Evolutionary conservation across 2,113 vertebrate genomes (phyloP).

Genomic region (Eretmochelys imbricata): DNA sequence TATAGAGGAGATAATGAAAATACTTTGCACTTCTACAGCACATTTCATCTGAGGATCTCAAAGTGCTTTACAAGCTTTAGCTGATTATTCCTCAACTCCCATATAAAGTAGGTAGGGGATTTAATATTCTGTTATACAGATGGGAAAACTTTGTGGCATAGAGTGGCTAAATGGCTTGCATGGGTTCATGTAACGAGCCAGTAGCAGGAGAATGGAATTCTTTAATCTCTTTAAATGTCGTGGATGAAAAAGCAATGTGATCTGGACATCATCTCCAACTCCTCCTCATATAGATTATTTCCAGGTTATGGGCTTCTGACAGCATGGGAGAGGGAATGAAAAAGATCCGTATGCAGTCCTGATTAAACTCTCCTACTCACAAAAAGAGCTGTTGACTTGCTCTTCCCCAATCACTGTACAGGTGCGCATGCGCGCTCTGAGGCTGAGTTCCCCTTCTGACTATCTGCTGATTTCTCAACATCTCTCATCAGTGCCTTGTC

Average conservation of each 20-base stretch:
- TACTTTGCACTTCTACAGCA: background rate
- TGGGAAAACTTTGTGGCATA: background rate
- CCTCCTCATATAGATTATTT: no score
- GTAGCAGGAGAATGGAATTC: background rate
- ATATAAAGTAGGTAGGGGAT: background rate
- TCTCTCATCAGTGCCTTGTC: no score
- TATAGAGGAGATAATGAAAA: background rate
- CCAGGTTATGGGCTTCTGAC: no score
- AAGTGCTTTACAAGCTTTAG: background rate
- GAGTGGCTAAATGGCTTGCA: background rate
- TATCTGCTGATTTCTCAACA: no score
- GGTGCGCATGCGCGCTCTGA: no score
- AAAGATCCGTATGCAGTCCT: no score
- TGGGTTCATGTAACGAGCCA: background rate
- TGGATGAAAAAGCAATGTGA: background rate
- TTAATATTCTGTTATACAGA: background rate
- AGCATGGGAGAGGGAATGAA: no score
- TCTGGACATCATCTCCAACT: no score
- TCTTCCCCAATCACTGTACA: no score
- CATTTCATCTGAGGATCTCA: fast-evolving
- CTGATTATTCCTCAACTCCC: background rate
- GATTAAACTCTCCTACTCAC: no score
- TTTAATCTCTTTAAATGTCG: background rate
- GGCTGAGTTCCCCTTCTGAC: no score
- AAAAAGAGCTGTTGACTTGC: no score